A percentile compares a stretch with the other conserved stretches of the same genome.
Conservation (phyloP, 1,140 invertebrate species). For the Conopomorpha cramerella region DNA sequence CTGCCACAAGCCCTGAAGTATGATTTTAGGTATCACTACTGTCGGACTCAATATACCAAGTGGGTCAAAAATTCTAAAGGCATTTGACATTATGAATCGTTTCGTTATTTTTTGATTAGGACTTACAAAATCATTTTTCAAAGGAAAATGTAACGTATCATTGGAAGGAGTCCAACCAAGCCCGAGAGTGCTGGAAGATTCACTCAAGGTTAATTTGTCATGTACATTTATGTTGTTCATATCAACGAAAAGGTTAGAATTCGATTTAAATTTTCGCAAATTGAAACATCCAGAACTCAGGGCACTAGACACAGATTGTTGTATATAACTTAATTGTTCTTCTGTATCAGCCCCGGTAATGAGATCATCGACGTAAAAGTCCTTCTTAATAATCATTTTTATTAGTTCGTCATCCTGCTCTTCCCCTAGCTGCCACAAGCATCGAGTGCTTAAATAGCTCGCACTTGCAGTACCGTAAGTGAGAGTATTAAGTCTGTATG, state of each 20-base stretch:
- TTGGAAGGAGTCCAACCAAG: slow-evolving; percentile 12
- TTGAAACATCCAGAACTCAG: slow-evolving; percentile 11
- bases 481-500: slow-evolving; percentile 13
- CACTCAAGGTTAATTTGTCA: slow-evolving; percentile 12
- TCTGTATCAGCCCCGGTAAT: slow-evolving; percentile 23
- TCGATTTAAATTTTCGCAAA: slow-evolving; percentile 14
- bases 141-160: slow-evolving; percentile 4
- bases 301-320: slow-evolving; percentile 6
- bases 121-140: neutral
- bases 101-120: slow-evolving; percentile 7
- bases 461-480: slow-evolving; percentile 21
- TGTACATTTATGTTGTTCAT: slow-evolving; percentile 1
- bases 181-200: slow-evolving; percentile 14
- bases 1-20: neutral
- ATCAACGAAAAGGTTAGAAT: slow-evolving; percentile 7
- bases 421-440: slow-evolving; percentile 17
- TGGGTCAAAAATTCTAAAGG: slow-evolving; percentile 40
- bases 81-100: slow-evolving; percentile 14
- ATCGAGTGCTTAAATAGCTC: slow-evolving; percentile 23
- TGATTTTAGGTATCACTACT: neutral
- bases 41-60: slow-evolving; percentile 43
- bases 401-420: slow-evolving; percentile 14
- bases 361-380: slow-evolving; percentile 57
- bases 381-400: slow-evolving; percentile 15
- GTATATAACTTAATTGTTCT: slow-evolving; percentile 9